Evolutionary conservation across 2,797 vertebrate species (phyloP), one percentile per base, ranked within the genome.

Genomic region (Eulemur albifrons): DNA sequence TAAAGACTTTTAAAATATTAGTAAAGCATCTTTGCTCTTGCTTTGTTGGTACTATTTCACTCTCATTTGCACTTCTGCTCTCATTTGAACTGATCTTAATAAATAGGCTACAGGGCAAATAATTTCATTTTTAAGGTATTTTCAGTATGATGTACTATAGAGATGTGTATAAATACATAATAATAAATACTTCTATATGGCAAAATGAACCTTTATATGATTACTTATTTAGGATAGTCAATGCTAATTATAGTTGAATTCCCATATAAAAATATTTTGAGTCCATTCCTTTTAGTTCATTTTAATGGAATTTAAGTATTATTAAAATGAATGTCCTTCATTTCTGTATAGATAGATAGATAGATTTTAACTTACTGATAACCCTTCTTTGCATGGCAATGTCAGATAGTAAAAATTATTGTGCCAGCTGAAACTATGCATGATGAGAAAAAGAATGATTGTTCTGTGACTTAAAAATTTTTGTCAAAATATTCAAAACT

Each of bases 101-200:
- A 65, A 96, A 73, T 75, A 94, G 52, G 17, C 48, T 65, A 17
- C 12, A 63, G 35, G 35, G 63, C 23, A 93, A 59, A 59, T 63
- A 13, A 67, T 82, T 93, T 85, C 18, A 80, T 92, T 92, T 84
- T 91, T 86, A 89, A 88, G 38, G 11, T 96, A 7, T 86, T 90
- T 96, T 95, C 5, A 52, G 11, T 81, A 50, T 7, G 70, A 65
- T 88, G 75, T 94, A 43, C 27, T 81, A 27, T 43, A 72, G 30
- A 84, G 38, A 25, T 90, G 21, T 86, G 89, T 86, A 9, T 86
- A 94, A 87, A 70, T 76, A 92, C 63, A 52, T 38, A 43, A 54
- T 8, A 43, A 40, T 30, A 63, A 88, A 40, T 85, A 48, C 30
- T 73, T 89, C 3, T 83, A 1, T 65, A 48, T 75, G 94, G 57